Base-by-base conservation (phyloP, 2,113 vertebrate genomes). In the Maccullochella peelii region DNA sequence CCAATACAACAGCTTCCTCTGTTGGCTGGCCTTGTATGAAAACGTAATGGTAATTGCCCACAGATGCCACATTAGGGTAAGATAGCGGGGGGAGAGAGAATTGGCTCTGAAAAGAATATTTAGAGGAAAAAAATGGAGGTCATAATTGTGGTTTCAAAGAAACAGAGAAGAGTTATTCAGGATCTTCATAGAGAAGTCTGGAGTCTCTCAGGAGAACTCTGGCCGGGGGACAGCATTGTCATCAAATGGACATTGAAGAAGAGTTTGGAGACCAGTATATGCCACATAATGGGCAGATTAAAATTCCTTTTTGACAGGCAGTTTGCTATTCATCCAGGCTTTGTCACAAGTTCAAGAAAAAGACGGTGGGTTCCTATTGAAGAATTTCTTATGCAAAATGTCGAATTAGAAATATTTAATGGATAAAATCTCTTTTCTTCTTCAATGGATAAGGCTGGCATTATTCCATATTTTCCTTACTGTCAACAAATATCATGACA, bases 1-100 rank as follows among this genome's bases (percentile, higher is more conserved):
- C 76, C 87, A 86, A 78, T 30, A 91, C 86, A 89, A 89, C 83
- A 82, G 91, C 86, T 94, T 93, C 91, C 93, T 93, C 88, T 93
- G 87, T 93, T 94, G 91, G 91, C 89, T 40, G 30, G 71, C 61
- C 72, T 71, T 90, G 88, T 90, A 91, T 92, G 86, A 89, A 78
- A 87, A 80, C 67, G 59, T 76, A 84, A 86, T 89, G 83, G 79
- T 92, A 93, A 93, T 92, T 91, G 89, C 82, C 79, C 82, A 77
- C 92, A 94, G 93, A 94, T 92, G 90, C 85, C 84, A 86, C 86
- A 73, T 88, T 55, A 52, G 86, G 42, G 70, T 70, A 58, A 62
- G 79, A 88, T 65, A 54, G 62, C 4, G 1, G 79, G 71, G 47
- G 73, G 83, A 49, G 44, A 42, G 33, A 57, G 71, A 66, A 54